Conservation (phyloP, 2,113 vertebrate genomes). For the Tonatia bakeri region DNA sequence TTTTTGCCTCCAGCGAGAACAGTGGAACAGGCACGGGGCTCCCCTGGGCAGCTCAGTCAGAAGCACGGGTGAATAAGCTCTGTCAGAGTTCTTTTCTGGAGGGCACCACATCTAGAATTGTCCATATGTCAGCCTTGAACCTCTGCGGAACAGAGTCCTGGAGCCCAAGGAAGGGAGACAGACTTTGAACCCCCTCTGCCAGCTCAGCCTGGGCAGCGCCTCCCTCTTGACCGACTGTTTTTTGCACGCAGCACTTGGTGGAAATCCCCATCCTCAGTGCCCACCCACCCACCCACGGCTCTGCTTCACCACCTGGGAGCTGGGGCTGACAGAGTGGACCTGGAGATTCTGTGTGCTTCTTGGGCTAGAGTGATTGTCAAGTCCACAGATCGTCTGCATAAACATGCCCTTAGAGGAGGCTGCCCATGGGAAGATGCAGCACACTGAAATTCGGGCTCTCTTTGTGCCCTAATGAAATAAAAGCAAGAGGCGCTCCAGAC, state of each 20-base stretch:
- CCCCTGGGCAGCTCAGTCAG: not conserved
- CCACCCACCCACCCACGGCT: not conserved
- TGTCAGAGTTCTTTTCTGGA: not conserved
- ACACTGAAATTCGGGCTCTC: not conserved
- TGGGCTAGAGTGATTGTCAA: accelerated
- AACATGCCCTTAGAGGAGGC: not conserved
- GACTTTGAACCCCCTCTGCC: not conserved
- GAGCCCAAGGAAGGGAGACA: not conserved
- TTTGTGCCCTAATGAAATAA: not conserved
- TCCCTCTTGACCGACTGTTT: not conserved
- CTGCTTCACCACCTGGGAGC: constrained; percentile 22
- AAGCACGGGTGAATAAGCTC: not conserved
- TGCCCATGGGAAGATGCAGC: not conserved
- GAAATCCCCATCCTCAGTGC: constrained; percentile 56
- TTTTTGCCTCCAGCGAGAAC: not conserved
- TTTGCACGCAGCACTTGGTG: not conserved
- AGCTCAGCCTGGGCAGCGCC: not conserved
- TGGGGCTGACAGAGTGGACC: not conserved
- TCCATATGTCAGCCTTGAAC: not conserved
- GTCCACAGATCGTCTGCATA: not conserved
- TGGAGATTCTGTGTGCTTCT: not conserved
- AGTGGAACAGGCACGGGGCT: not conserved
- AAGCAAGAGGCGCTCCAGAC: not conserved
- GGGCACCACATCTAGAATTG: not conserved
- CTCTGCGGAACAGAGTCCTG: not conserved